A percentile compares a stretch with the other conserved stretches of the same genome.
These are phyloP conservation scores for Sogatella furcifera DNA, from an alignment of 1,140 invertebrate species.

Conservation along the genomic window DNA sequence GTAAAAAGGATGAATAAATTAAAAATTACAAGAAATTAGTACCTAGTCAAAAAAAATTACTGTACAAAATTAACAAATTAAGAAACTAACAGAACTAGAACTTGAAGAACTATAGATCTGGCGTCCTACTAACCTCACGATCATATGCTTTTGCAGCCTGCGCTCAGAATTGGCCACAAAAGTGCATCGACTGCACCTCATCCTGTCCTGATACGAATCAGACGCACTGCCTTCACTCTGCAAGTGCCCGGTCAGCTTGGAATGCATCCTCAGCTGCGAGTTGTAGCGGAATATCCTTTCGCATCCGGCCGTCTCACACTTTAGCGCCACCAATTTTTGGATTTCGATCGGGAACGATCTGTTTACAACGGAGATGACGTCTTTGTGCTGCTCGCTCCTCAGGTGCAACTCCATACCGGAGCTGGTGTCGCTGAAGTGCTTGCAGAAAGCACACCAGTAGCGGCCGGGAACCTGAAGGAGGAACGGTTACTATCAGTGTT, in stretches of 20 bases:
- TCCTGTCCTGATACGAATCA: constrained; percentile 51
- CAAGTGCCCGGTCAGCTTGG: constrained; percentile 39
- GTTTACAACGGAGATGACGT: constrained; percentile 60
- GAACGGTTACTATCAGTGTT: neutral
- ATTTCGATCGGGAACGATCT: constrained; percentile 69
- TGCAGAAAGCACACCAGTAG: constrained; percentile 65
- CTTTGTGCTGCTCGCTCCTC: constrained; percentile 48
- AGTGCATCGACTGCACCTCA: constrained; percentile 36
- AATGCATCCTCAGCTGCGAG: constrained; percentile 53
- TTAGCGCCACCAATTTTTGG: constrained; percentile 40
- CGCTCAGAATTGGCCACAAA: constrained; percentile 7
- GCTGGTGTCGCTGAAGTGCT: constrained; percentile 52
- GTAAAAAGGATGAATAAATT: too few relatives aligned
- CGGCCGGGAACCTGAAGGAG: constrained; percentile 34
- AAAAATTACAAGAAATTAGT: too few relatives aligned
- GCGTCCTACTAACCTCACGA: neutral
- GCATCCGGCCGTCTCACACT: constrained; percentile 47
- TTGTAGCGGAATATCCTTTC: constrained; percentile 53
- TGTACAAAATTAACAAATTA: too few relatives aligned
- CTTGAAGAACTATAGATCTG: too few relatives aligned
- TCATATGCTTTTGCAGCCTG: constrained; percentile 50
- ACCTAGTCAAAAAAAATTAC: too few relatives aligned
- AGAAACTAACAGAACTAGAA: too few relatives aligned
- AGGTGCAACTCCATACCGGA: constrained; percentile 59
- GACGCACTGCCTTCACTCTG: constrained; percentile 37